These are phyloP conservation scores for Pygathrix nemaeus DNA, from an alignment of 2,113 vertebrate species.

Conservation along the genomic window DNA sequence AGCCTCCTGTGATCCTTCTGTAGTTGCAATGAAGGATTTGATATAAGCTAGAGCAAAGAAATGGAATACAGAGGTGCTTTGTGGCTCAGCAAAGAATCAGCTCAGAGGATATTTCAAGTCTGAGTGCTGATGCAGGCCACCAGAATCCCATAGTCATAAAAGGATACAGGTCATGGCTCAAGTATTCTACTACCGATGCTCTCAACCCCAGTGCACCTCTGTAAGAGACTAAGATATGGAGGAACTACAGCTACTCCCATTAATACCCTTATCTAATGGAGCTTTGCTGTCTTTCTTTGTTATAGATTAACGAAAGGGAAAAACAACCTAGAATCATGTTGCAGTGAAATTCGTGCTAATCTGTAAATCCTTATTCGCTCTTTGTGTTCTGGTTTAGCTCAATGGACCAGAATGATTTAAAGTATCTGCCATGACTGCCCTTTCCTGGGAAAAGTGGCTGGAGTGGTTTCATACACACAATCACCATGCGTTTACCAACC, in stretches of 20 bases:
- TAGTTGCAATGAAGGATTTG: neutral
- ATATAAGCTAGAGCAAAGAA: neutral
- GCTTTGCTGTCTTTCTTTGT: neutral
- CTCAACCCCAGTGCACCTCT: neutral
- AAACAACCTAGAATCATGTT: neutral
- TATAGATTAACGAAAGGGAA: neutral
- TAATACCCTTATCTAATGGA: neutral
- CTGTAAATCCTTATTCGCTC: neutral
- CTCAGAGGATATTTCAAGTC: neutral
- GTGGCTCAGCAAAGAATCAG: neutral
- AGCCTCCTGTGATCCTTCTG: no score
- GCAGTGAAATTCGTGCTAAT: neutral
- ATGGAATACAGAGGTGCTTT: neutral
- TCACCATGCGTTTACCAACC: neutral
- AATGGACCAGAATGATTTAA: neutral
- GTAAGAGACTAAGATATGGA: neutral
- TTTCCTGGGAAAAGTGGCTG: neutral
- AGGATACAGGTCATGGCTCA: neutral
- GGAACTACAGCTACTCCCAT: no score
- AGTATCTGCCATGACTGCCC: rapidly evolving
- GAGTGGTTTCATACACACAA: neutral
- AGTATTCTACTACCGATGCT: neutral
- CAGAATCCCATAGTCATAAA: no score
- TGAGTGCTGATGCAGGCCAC: neutral
- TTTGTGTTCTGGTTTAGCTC: neutral